Evolutionary conservation across 2,888 invertebrate genomes (phyloP), one percentile per base, ranked within the genome.

Genomic region (Girardia tigrina): DNA sequence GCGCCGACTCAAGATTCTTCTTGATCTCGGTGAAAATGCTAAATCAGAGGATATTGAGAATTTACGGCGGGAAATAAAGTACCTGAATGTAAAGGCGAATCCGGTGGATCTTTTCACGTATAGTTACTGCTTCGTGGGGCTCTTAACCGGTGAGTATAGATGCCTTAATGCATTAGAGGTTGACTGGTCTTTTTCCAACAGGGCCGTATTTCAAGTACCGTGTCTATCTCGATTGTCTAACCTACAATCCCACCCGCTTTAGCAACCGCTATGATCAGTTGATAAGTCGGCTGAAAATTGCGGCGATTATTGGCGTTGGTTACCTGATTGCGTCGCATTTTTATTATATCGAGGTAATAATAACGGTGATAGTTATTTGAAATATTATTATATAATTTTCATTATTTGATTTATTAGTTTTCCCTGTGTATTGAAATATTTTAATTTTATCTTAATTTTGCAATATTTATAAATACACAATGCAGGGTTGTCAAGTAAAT

Each of bases 101-200:
- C 20, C 23, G 4, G 23, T 75, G 28, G 69, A 92, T 80, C 87
- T 92, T 26, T 87, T 92, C 80, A 90, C 91, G 82, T 97, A 95
- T 84, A 86, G 89, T 6, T 92, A 92, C 81, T 91, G 90, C 82
- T 94, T 92, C 84, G 88, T 92, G 80, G 95, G 94, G 71, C 87
- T 94, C 29, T 86, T 95, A 77, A 94, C 94, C 84, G 94, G 94
- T 93, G n/a, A n/a, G n/a, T n/a, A n/a, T n/a, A n/a, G n/a, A n/a
- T n/a, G n/a, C n/a, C n/a, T n/a, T n/a, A n/a, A n/a, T n/a, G n/a
- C n/a, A n/a, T n/a, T n/a, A n/a, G n/a, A n/a, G n/a, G n/a, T n/a
- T n/a, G n/a, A n/a, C n/a, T n/a, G n/a, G n/a, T n/a, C n/a, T n/a
- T n/a, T n/a, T n/a, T n/a, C n/a, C n/a, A n/a, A 77, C 85, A 94